These are phyloP conservation scores for Gortyna flavago DNA, from an alignment of 2,888 invertebrate species.

Conservation along the genomic window DNA sequence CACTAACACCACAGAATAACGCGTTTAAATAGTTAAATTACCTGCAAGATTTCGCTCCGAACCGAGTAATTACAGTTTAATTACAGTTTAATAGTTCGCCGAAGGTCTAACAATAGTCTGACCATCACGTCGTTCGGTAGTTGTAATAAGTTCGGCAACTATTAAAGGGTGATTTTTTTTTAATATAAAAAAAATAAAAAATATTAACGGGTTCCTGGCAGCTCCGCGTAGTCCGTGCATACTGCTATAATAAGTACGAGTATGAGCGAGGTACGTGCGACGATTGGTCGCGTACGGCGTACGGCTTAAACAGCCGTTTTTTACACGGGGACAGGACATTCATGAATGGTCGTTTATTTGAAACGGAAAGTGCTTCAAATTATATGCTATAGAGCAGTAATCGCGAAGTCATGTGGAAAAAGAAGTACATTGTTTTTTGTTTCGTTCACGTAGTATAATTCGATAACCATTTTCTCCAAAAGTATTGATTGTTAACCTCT, in stretches of 20 bases:
- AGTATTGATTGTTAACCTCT: not conserved
- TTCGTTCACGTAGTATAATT: not conserved
- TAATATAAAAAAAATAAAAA: too few species aligned
- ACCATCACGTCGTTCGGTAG: not conserved
- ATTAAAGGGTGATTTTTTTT: too few species aligned
- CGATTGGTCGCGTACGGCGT: not conserved
- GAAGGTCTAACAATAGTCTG: not conserved
- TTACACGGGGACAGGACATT: not conserved
- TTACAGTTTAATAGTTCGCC: constrained; percentile 11
- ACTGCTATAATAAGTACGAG: constrained; percentile 7
- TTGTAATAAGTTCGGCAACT: constrained; percentile 11
- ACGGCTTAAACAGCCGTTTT: constrained; percentile 1
- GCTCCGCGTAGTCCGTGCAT: not conserved
- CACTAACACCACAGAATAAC: not conserved
- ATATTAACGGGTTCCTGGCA: not conserved
- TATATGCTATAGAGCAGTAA: not conserved
- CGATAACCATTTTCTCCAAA: not conserved
- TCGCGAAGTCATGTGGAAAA: not conserved
- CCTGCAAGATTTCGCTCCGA: not conserved
- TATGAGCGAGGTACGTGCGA: not conserved
- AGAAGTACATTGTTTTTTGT: not conserved
- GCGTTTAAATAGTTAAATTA: not conserved
- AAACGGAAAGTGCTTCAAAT: not conserved
- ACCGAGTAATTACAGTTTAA: constrained; percentile 3
- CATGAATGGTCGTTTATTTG: constrained; percentile 6